Evolutionary conservation across 2,888 invertebrate species (phyloP).

Genomic region (Miltochrista miniata): DNA sequence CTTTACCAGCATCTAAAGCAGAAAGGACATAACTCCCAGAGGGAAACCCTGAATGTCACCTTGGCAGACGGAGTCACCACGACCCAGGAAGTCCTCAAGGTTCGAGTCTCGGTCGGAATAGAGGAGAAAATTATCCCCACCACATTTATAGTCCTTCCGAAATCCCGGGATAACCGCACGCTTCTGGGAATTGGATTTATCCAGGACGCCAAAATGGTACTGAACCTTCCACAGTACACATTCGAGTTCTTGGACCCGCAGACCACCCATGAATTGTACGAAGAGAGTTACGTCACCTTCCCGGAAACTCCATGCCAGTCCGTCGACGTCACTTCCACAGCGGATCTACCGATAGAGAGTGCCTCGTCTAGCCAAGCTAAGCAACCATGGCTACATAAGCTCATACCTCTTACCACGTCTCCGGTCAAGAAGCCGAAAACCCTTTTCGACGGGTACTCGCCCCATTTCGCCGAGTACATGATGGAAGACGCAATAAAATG

Average conservation of each 20-base stretch:
- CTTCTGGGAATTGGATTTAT: constrained; percentile 24
- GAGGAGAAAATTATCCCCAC: not conserved
- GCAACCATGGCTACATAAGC: no score
- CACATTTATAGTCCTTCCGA: constrained; percentile 8
- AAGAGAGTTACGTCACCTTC: not conserved
- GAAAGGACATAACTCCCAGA: not conserved
- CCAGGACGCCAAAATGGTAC: constrained; percentile 14
- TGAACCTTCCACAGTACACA: constrained; percentile 16
- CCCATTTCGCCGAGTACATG: not conserved
- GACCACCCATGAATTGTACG: not conserved
- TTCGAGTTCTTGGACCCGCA: constrained; percentile 21
- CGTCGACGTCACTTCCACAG: not conserved
- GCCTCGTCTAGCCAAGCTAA: no score
- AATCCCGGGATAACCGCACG: constrained; percentile 13
- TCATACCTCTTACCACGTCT: not conserved
- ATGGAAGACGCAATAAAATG: not conserved
- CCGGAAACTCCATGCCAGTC: not conserved
- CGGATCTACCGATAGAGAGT: not conserved
- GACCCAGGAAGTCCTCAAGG: not conserved
- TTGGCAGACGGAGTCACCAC: not conserved
- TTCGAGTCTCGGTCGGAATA: not conserved
- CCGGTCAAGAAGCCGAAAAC: not conserved
- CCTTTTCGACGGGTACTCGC: not conserved
- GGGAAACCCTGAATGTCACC: not conserved
- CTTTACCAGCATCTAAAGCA: not conserved